phyloP scores from a whole-genome alignment of 2,797 vertebrate genomes.

The Octomys mimax region DNA sequence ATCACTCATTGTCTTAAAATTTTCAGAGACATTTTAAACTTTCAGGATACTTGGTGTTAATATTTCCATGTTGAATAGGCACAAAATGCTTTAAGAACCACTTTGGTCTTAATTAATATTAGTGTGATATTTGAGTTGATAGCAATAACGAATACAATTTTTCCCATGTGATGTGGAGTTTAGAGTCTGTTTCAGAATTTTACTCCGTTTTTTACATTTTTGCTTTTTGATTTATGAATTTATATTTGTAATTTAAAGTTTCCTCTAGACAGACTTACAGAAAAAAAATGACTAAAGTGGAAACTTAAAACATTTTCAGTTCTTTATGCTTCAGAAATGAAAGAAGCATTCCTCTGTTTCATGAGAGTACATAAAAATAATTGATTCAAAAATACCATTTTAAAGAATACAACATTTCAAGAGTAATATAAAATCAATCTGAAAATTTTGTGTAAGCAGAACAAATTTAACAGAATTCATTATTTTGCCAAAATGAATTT shows the following conservation, averaged over 20 bases:
- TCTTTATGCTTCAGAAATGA: conserved; percentile 58
- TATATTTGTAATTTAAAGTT: conserved; percentile 26
- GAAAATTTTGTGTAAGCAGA: conserved; percentile 21
- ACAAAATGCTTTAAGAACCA: background rate
- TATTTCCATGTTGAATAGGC: conserved; percentile 55
- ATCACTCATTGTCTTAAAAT: background rate
- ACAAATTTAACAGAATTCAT: conserved; percentile 29
- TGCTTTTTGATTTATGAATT: conserved; percentile 3
- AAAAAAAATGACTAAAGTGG: conserved; percentile 48
- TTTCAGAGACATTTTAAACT: conserved; percentile 16
- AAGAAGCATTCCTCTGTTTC: conserved; percentile 46
- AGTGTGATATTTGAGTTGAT: background rate
- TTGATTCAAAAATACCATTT: conserved; percentile 61
- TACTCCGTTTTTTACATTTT: conserved; percentile 2
- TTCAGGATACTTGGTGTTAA: conserved; percentile 50
- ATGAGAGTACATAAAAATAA: conserved; percentile 57
- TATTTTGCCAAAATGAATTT: conserved; percentile 39
- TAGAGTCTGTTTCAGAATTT: background rate
- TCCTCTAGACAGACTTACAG: conserved; percentile 43
- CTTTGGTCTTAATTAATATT: conserved; percentile 54
- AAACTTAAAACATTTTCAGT: conserved; percentile 62
- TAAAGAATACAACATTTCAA: conserved; percentile 6
- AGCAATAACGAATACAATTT: background rate
- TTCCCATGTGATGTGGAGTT: background rate
- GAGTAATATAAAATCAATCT: conserved; percentile 43